Conservation (phyloP, 2,113 vertebrate genomes). For the Cyrtonyx montezumae region DNA sequence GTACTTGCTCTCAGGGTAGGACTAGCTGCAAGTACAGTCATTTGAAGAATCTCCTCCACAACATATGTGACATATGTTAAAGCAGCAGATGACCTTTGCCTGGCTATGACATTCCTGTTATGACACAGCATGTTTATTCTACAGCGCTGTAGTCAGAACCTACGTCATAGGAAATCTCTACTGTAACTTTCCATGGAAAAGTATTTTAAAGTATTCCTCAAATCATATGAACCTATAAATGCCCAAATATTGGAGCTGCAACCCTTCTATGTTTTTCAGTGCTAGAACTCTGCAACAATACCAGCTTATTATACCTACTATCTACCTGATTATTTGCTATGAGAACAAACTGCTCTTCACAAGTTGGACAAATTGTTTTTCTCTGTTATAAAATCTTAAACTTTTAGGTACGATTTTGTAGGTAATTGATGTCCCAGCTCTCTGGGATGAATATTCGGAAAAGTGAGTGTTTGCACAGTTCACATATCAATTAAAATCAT, state of each 20-base stretch:
- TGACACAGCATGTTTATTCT: neutral
- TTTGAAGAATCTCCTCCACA: neutral
- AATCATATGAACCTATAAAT: neutral
- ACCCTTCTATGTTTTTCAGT: neutral
- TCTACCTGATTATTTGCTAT: neutral
- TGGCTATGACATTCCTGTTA: neutral
- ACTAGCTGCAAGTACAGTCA: neutral
- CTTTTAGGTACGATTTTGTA: neutral
- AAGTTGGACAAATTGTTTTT: neutral
- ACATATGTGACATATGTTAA: neutral
- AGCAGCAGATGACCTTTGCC: neutral
- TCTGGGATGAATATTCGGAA: neutral
- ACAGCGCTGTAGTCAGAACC: neutral
- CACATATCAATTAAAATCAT: neutral
- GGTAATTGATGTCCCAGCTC: neutral
- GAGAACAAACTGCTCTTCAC: neutral
- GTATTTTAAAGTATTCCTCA: neutral
- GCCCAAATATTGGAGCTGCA: rapidly evolving
- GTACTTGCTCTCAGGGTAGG: neutral
- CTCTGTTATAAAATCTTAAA: neutral
- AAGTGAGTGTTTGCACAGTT: neutral
- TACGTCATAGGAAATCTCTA: neutral
- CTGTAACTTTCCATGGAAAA: neutral
- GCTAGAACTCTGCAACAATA: neutral
- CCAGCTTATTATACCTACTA: neutral